Base-by-base conservation (phyloP, 2,113 vertebrate genomes). In the Scortum barcoo region DNA sequence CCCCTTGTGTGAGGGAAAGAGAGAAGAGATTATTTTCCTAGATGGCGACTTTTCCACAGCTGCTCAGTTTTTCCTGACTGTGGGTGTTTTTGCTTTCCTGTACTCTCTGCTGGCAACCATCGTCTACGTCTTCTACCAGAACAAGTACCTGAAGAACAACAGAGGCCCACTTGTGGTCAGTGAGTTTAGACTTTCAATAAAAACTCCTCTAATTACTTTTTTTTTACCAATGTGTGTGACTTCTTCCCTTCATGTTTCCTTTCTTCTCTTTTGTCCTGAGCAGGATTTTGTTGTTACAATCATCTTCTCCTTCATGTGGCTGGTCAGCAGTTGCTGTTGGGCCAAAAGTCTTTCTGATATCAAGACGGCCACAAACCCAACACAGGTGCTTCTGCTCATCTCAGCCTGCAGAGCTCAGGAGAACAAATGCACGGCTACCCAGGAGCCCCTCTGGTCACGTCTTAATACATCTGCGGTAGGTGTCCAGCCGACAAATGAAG, bases 61-160 rank as follows among this genome's bases (percentile, higher is more conserved):
- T 0, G 95, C 97, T 0, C 97, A 98, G 91, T 99, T 98, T 94
- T 99, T 99, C 1, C 96, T 99, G 89, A 97, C 97, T 0, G 96
- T 99, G 0, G 98, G 98, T 0, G 98, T 99, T 90, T 96, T 99
- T 0, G 97, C 98, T 56, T 99, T 99, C 92, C 95, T 99, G 46
- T 99, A 99, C 93, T 99, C 98, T 0, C 93, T 99, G 91, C 95
- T 98, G 22, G 98, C 98, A 76, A 99, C 98, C 0, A 93, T 99
- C 16, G 97, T 99, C 83, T 99, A 99, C 80, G 96, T 99, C 85
- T 99, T 99, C 95, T 99, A 97, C 95, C 98, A 99, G 95, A 98
- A 99, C 92, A 99, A 98, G 91, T 99, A 99, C 91, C 94, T 97
- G 79, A 97, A 97, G 87, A 98, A 99, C 95, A 99, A 99, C 96